Conservation (phyloP, 2,797 vertebrate genomes). For the Tokudaia tokunoshimensis region DNA sequence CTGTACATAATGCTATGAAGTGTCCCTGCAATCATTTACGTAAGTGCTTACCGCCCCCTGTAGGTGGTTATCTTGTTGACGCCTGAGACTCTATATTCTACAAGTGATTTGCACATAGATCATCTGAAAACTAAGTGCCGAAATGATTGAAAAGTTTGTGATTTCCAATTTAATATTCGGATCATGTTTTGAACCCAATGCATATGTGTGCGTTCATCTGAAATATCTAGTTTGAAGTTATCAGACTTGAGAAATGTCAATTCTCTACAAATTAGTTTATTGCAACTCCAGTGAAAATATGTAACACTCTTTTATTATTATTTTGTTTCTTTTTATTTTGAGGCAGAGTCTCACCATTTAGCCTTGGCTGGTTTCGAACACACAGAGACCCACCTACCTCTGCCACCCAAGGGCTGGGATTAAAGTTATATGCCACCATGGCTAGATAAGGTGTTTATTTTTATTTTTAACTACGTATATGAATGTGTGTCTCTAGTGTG, state of each 20-base stretch:
- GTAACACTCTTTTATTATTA: background rate
- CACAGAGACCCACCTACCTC: background rate
- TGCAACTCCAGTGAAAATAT: background rate
- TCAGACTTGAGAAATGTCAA: background rate
- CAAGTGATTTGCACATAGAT: background rate
- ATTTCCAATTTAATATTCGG: background rate
- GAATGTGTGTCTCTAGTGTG: background rate
- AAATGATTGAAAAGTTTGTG: background rate
- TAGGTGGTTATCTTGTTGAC: background rate
- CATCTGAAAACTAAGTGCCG: background rate
- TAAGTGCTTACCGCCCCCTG: background rate
- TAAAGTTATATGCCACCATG: background rate
- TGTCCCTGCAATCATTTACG: background rate
- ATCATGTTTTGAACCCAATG: background rate
- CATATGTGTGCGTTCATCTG: background rate
- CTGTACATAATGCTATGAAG: background rate
- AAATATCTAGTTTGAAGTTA: slow-evolving; percentile 7
- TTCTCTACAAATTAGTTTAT: background rate
- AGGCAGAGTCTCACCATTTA: background rate
- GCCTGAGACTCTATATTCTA: background rate
- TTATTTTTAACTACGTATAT: background rate
- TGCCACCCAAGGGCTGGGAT: background rate
- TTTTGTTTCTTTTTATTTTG: background rate
- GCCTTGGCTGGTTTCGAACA: background rate
- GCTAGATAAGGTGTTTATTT: background rate